Conservation (phyloP, 2,888 invertebrate genomes). For the Drosophila basisetae region DNA sequence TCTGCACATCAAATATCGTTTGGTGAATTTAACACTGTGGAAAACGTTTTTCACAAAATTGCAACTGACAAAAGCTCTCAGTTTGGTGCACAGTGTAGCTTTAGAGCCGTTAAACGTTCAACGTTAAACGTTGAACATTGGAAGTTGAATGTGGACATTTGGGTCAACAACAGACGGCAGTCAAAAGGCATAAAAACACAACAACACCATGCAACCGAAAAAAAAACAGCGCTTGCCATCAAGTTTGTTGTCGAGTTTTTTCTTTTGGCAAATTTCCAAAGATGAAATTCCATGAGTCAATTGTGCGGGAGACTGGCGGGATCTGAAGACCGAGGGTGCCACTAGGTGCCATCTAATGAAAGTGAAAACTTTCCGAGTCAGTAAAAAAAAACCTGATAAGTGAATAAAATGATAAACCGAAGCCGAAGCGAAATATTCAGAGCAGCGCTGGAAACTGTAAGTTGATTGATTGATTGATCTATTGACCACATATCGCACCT, state of each 20-base stretch:
- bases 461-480: slow-evolving; percentile 29
- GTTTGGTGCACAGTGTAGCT: slow-evolving; percentile 36
- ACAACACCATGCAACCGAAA: slow-evolving; percentile 3
- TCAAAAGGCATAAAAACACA: slow-evolving; percentile 24
- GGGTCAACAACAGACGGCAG: slow-evolving; percentile 59
- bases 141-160: slow-evolving; percentile 56
- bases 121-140: slow-evolving; percentile 40
- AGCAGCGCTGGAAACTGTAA: slow-evolving; percentile 18
- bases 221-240: slow-evolving; percentile 42
- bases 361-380: slow-evolving; percentile 46
- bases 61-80: not conserved
- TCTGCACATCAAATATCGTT: not conserved
- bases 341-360: slow-evolving; percentile 40
- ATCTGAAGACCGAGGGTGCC: slow-evolving; percentile 1
- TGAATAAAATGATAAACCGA: slow-evolving; percentile 1
- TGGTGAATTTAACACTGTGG: too few relatives aligned
- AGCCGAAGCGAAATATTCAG: slow-evolving; percentile 18
- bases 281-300: slow-evolving; percentile 42
- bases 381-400: slow-evolving; percentile 1
- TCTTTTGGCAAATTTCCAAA: slow-evolving; percentile 39
- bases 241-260: slow-evolving; percentile 23
- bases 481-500: slow-evolving; percentile 29
- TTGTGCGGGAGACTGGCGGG: slow-evolving; percentile 32
- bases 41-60: not conserved
- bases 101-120: slow-evolving; percentile 21